A percentile compares a stretch with the other conserved stretches of the same genome.
Evolutionary conservation across 2,113 vertebrate species (phyloP).

Genomic region (Cyanoderma ruficeps): DNA sequence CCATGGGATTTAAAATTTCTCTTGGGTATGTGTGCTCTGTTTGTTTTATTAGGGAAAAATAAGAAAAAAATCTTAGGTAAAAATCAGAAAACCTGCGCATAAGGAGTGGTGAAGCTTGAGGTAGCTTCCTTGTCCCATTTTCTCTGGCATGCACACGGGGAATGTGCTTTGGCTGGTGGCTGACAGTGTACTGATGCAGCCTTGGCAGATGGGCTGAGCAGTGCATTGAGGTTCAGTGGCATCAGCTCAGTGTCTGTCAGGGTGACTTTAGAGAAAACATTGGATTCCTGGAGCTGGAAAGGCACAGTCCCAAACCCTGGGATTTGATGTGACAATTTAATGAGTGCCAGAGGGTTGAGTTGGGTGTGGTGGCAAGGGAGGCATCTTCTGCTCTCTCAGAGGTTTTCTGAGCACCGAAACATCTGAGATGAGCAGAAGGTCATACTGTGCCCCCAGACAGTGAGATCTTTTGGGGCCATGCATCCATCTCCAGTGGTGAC

Average conservation of each 20-base stretch:
- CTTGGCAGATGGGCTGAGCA: neutral
- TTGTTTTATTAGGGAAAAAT: neutral
- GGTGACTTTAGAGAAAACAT: neutral
- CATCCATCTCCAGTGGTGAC: neutral
- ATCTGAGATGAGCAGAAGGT: neutral
- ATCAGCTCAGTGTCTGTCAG: neutral
- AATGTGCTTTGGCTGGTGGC: neutral
- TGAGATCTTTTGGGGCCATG: neutral
- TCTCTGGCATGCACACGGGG: neutral
- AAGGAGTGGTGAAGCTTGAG: neutral
- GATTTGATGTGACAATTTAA: neutral
- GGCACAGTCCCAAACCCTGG: neutral
- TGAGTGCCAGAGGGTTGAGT: neutral
- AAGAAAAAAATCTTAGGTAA: neutral
- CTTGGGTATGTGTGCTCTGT: neutral
- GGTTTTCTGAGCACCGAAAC: neutral
- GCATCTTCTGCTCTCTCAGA: neutral
- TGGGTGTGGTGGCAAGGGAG: neutral
- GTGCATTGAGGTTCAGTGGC: neutral
- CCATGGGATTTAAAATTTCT: neutral
- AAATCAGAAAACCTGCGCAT: neutral
- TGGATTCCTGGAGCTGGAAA: neutral
- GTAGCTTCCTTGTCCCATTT: neutral
- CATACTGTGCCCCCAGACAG: neutral
- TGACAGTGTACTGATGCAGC: accelerated